phyloP scores from a whole-genome alignment of 2,888 invertebrate genomes.

The Macrosoma leucophasiata region DNA sequence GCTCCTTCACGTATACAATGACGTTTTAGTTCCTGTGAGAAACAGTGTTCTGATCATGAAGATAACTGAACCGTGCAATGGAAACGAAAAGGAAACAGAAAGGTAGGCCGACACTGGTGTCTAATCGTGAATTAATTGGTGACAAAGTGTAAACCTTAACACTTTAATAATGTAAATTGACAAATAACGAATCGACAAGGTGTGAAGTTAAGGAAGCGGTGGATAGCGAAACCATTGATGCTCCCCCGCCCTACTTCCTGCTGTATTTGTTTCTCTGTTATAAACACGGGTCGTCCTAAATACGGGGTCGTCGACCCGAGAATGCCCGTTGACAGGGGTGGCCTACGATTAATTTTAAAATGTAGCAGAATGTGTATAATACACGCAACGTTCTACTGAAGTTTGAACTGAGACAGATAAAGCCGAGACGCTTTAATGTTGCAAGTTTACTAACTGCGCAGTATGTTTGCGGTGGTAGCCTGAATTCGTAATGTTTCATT shows the following conservation, averaged over 20 bases:
- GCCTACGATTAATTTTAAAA: slow-evolving; percentile 64
- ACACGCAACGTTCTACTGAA: slow-evolving; percentile 60
- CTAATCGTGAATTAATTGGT: no score
- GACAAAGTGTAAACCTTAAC: slow-evolving; percentile 6
- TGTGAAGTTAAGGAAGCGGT: slow-evolving; percentile 37
- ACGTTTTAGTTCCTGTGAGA: no score
- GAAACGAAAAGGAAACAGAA: no score
- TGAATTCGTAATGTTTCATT: no score
- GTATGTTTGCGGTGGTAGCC: no score
- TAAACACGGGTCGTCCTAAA: slow-evolving; percentile 62
- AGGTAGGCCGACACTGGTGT: no score
- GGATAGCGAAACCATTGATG: slow-evolving; percentile 30
- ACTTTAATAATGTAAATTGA: slow-evolving; percentile 26
- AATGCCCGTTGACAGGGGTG: slow-evolving; percentile 59
- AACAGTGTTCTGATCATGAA: no score
- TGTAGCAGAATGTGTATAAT: slow-evolving; percentile 51
- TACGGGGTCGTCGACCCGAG: slow-evolving; percentile 42
- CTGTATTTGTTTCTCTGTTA: slow-evolving; percentile 46
- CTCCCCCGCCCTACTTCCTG: slow-evolving; percentile 50
- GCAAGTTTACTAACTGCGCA: no score
- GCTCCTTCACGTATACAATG: no score
- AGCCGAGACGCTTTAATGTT: slow-evolving; percentile 4
- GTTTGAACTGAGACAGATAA: slow-evolving; percentile 2
- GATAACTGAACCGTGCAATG: no score
- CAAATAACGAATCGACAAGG: slow-evolving; percentile 32